Evolutionary conservation across 2,888 invertebrate genomes (phyloP), one percentile per base, ranked within the genome.

Genomic region (Caenorhabditis sp.): DNA sequence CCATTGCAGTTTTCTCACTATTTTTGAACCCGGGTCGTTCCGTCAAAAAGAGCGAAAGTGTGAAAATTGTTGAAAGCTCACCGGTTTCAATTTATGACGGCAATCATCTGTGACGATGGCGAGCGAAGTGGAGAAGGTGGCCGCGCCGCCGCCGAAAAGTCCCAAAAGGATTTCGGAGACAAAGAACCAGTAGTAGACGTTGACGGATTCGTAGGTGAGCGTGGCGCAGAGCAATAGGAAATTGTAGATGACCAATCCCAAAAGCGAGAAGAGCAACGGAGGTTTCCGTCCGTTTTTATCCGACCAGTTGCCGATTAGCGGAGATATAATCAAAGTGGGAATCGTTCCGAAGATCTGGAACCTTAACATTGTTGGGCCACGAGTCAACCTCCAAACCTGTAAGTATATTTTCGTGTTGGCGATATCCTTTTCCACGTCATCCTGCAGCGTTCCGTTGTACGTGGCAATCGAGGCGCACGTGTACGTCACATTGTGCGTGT

Each of bases 21-120:
- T 52, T 52, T 32, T 32, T 52, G 35, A 8, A 53, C 39, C 53
- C 35, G 43, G 43, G 43, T 43, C 43, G 43, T 43, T 43, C 43
- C n/a, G n/a, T n/a, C n/a, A n/a, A n/a, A n/a, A n/a, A n/a, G n/a
- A n/a, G n/a, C n/a, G n/a, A n/a, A n/a, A n/a, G n/a, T n/a, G n/a
- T n/a, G n/a, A n/a, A n/a, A n/a, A n/a, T n/a, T 15, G 26, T 30
- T 37, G 0, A 5, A 15, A 24, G 20, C 58, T 55, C 8, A 83
- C 84, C 45, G 83, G 82, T 56, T 78, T 82, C 37, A 83, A 55
- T 39, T 81, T 80, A n/a, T 79, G 63, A 9, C 87, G 56, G 32
- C 80, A 78, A 35, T 86, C 87, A 56, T 87, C 87, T 2, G 86
- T 83, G 1, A 87, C 80, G 46, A 87, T 86, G 8, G 87, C 76